A percentile compares a stretch with the other conserved stretches of the same genome.
Evolutionary conservation across 2,797 vertebrate species (phyloP).

Genomic region (Enteromius anoplus): DNA sequence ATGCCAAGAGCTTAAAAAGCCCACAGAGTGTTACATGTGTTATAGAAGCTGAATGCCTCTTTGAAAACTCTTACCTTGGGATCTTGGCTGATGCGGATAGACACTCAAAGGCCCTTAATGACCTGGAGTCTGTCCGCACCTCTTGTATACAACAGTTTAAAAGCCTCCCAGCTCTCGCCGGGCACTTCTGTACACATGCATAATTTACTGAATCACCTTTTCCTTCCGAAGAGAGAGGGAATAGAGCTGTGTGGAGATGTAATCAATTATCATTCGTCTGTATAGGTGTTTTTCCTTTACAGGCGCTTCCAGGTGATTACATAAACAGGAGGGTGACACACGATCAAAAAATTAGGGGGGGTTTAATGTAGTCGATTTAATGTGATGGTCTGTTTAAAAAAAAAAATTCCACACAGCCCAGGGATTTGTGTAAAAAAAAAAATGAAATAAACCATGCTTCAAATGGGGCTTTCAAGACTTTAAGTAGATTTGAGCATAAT

Average conservation of each 20-base stretch:
- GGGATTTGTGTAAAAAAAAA: background rate
- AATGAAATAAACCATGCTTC: constrained; percentile 19
- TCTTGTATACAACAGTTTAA: constrained; percentile 76
- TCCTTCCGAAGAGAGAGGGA: constrained; percentile 68
- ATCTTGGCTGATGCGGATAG: constrained; percentile 59
- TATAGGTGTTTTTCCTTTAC: constrained; percentile 58
- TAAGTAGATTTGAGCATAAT: constrained; percentile 47
- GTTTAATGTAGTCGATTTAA: constrained; percentile 10
- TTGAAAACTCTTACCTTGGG: constrained; percentile 59
- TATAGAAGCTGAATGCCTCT: constrained; percentile 49
- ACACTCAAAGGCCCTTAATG: constrained; percentile 65
- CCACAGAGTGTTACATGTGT: constrained; percentile 27
- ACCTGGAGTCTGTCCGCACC: constrained; percentile 67
- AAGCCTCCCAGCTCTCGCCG: constrained; percentile 68
- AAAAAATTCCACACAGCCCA: background rate
- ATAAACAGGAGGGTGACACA: constrained; percentile 3
- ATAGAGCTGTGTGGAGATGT: constrained; percentile 74
- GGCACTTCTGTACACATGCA: constrained; percentile 76
- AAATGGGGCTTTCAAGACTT: constrained; percentile 37
- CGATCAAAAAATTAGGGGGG: background rate
- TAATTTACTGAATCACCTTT: constrained; percentile 79
- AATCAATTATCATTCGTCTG: constrained; percentile 74
- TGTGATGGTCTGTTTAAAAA: constrained; percentile 13
- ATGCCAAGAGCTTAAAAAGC: constrained; percentile 35
- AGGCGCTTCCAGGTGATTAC: background rate